Conservation (phyloP, 2,113 vertebrate genomes). For the Pitta sordida region DNA sequence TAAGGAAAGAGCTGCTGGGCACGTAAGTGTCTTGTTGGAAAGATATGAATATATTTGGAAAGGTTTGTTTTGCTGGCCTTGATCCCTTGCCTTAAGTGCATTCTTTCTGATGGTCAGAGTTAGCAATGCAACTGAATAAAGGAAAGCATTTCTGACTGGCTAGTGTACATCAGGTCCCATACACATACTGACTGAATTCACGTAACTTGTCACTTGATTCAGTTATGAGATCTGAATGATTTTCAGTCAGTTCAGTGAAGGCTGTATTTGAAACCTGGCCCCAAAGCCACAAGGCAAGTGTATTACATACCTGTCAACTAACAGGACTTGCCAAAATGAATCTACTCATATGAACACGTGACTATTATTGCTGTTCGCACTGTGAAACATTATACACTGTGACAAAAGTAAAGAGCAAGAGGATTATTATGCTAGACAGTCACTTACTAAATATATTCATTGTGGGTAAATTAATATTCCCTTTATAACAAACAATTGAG, state of each 20-base stretch:
- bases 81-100: constrained; percentile 55
- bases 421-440: constrained; percentile 56
- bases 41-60: constrained; percentile 56
- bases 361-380: constrained; percentile 55
- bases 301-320: constrained; percentile 60
- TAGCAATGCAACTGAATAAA: background rate
- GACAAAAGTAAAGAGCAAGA: constrained; percentile 59
- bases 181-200: constrained; percentile 22
- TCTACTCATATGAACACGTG: constrained; percentile 51
- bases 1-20: constrained; percentile 58
- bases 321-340: constrained; percentile 64
- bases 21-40: constrained; percentile 46
- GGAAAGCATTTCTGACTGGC: constrained; percentile 50
- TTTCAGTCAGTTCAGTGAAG: constrained; percentile 58
- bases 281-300: constrained; percentile 50
- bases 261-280: constrained; percentile 61
- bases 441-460: constrained; percentile 65
- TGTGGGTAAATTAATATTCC: constrained; percentile 39
- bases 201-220: constrained; percentile 31
- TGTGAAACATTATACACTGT: constrained; percentile 35
- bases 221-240: constrained; percentile 61
- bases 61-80: constrained; percentile 44
- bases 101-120: constrained; percentile 56
- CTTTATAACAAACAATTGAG: constrained; percentile 45
- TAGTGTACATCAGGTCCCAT: constrained; percentile 25